Base-by-base conservation (phyloP, 2,888 invertebrate genomes). In the Seira ritae region DNA sequence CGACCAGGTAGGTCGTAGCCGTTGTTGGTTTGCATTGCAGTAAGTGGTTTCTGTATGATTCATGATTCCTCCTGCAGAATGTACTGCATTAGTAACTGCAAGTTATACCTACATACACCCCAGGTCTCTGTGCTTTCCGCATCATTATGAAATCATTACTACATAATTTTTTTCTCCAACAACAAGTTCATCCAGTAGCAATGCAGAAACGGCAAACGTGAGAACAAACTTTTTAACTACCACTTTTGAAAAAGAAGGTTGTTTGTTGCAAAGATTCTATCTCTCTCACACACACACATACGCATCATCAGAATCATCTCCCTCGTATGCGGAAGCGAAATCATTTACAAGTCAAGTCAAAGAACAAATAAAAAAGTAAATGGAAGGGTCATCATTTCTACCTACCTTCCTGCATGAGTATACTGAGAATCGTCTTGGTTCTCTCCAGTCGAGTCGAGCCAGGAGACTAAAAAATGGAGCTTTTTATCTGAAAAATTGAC, bases 141-240 rank as follows among this genome's bases (percentile, higher is more conserved):
- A 71, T 81, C 46, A 70, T 81, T 81, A 81, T 81, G 81, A 81
- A 75, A 81, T 69, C 8, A 76, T 75, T 80, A 37, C 69, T 46
- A 24, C 42, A 71, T 31, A 10, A 50, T 65, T 42, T 75, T 46
- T 75, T 31, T 31, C 31, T 65, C 37, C 24, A 80, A 50, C 12
- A 50, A 50, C 81, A 70, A 76, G 75, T 65, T 65, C 70, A 65
- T 71, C 67, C 70, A 81, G 31, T 62, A 81, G 31, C 37, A 50
- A 50, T 12, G 17, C 50, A n/a, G 17, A 50, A 10, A 31, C 46
- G 37, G 19, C 65, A 69, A 81, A 81, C 67, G 81, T 81, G 81
- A 81, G 81, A 81, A 81, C 80, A 81, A 42, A 65, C 8, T 31
- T 31, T 31, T 24, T 46, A 24, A 66, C 37, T 79, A 37, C 12